A percentile compares a stretch with the other conserved stretches of the same genome.
Conservation (phyloP, 2,113 vertebrate species). For the Damaliscus lunatus region DNA sequence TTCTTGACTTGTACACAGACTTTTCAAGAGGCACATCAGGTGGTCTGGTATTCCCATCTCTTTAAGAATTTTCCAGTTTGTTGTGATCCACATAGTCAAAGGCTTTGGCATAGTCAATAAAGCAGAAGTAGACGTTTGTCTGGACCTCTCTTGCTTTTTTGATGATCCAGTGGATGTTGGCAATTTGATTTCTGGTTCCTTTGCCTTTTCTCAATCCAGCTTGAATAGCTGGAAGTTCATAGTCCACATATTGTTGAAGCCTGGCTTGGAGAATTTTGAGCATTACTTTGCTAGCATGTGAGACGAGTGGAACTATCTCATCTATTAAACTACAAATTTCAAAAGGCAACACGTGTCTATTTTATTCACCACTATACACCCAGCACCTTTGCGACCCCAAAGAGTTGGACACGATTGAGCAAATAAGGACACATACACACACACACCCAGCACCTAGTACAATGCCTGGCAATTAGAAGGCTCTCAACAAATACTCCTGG, state of each 20-base stretch:
- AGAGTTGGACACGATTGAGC: background rate
- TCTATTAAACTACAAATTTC: background rate
- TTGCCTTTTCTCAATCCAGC: background rate
- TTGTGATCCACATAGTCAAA: background rate
- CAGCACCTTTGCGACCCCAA: background rate
- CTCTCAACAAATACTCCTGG: background rate
- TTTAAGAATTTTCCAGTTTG: background rate
- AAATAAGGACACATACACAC: background rate
- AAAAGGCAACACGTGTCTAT: background rate
- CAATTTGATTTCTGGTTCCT: background rate
- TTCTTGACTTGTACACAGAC: background rate
- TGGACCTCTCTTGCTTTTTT: background rate
- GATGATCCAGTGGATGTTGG: background rate
- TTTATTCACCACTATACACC: background rate
- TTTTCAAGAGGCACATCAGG: background rate
- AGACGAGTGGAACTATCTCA: background rate
- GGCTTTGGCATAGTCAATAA: background rate
- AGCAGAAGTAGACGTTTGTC: background rate
- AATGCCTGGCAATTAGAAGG: background rate
- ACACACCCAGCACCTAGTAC: background rate
- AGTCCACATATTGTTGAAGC: background rate
- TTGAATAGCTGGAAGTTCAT: background rate
- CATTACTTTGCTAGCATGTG: background rate
- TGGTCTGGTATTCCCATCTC: background rate
- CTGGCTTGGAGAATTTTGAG: background rate